phyloP scores from a whole-genome alignment of 1,140 invertebrate genomes.

The Temnothorax longispinosus region DNA sequence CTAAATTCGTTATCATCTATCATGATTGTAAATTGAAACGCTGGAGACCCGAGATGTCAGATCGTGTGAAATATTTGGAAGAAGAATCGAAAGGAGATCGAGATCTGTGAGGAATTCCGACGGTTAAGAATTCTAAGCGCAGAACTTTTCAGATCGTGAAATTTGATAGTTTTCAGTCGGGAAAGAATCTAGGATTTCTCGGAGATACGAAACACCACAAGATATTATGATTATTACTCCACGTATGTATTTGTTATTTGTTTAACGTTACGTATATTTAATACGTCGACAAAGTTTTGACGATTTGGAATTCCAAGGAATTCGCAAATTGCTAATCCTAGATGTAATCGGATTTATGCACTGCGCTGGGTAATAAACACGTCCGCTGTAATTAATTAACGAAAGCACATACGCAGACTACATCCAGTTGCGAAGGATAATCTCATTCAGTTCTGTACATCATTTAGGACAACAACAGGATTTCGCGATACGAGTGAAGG shows the following conservation, averaged over 20 bases:
- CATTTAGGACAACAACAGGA: constrained; percentile 13
- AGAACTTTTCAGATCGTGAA: constrained; percentile 4
- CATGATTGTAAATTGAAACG: background rate
- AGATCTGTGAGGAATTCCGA: background rate
- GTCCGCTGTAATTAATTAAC: constrained; percentile 55
- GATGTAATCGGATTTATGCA: constrained; percentile 27
- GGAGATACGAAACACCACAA: background rate
- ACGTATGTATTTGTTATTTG: background rate
- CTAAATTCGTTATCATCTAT: background rate
- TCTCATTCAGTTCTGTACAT: constrained; percentile 29
- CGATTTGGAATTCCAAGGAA: constrained; percentile 4
- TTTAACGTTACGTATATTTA: background rate
- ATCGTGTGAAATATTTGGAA: background rate
- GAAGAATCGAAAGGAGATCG: background rate
- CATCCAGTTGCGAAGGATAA: constrained; percentile 38
- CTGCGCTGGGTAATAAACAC: constrained; percentile 40
- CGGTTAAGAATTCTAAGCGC: background rate
- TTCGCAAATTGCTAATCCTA: constrained; percentile 2
- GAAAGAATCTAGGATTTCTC: background rate
- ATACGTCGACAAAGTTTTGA: background rate
- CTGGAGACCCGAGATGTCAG: background rate
- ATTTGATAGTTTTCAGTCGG: background rate
- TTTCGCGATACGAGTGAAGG: constrained; percentile 11
- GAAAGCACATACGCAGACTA: constrained; percentile 15
- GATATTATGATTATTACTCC: background rate